Conservation (phyloP, 64 coral and sea anemone species). For the Actinia tenebrosa region DNA sequence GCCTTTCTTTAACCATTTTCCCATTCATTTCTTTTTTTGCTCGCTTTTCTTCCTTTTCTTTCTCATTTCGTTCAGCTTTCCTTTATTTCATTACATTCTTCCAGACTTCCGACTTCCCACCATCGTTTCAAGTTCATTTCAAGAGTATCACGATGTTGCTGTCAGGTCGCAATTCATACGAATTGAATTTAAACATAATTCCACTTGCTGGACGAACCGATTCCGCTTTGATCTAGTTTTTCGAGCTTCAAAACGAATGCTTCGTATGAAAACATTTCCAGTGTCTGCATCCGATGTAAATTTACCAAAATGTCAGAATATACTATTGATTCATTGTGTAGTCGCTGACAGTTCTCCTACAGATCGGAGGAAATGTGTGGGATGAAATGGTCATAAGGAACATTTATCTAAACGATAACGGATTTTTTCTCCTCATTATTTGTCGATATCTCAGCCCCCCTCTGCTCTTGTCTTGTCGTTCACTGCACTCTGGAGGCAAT, state of each 20-base stretch:
- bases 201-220: neutral
- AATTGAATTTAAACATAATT: neutral
- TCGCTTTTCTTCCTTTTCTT: too few relatives aligned
- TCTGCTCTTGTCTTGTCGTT: too few relatives aligned
- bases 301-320: neutral
- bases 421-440: neutral
- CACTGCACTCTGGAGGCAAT: too few relatives aligned
- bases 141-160: too few relatives aligned
- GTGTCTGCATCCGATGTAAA: neutral
- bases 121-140: too few relatives aligned
- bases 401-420: neutral
- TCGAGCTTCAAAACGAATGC: neutral
- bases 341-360: neutral
- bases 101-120: too few relatives aligned
- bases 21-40: neutral
- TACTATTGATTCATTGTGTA: neutral
- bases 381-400: neutral
- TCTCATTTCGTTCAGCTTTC: too few relatives aligned
- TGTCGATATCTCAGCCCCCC: neutral
- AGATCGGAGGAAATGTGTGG: neutral
- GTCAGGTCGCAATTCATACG: too few relatives aligned
- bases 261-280: neutral
- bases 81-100: too few relatives aligned
- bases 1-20: neutral
- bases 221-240: neutral